phyloP scores from a whole-genome alignment of 2,797 vertebrate species.

The Onychomys arenicola region DNA sequence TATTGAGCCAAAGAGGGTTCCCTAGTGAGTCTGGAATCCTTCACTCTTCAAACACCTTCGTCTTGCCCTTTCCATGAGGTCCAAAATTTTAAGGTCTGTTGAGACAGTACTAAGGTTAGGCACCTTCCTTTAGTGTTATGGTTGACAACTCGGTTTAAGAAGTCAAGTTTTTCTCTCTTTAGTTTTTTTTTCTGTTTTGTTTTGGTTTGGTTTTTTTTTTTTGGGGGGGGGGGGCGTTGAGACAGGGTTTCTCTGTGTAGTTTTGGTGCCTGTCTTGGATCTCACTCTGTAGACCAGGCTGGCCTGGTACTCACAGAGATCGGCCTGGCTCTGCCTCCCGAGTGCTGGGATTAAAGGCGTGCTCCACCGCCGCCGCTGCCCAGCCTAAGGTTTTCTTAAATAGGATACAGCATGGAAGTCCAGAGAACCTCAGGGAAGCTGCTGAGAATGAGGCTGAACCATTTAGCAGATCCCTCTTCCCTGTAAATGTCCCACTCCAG shows the following conservation, averaged over 20 bases:
- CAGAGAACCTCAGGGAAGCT: background rate
- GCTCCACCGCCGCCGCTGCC: too few relatives aligned
- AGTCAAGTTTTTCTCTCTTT: background rate
- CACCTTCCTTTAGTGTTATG: background rate
- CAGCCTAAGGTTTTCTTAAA: background rate
- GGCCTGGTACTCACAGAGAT: too few relatives aligned
- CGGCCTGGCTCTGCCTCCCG: too few relatives aligned
- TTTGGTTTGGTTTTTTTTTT: too few relatives aligned
- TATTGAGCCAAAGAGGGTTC: background rate
- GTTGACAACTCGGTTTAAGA: background rate
- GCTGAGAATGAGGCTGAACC: background rate
- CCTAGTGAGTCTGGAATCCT: background rate
- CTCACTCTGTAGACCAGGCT: too few relatives aligned
- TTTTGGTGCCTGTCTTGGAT: too few relatives aligned
- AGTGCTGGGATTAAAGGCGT: too few relatives aligned
- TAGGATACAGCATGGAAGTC: background rate
- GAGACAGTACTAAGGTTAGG: constrained; percentile 24
- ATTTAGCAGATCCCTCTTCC: background rate
- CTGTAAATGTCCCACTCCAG: background rate
- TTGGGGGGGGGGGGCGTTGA: too few relatives aligned
- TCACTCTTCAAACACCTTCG: background rate
- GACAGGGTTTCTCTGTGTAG: too few relatives aligned
- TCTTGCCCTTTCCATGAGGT: background rate
- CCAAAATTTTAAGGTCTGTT: constrained; percentile 35
- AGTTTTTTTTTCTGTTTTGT: too few relatives aligned